Conservation (phyloP, 2,888 invertebrate genomes). For the Dendrolimus pini region DNA sequence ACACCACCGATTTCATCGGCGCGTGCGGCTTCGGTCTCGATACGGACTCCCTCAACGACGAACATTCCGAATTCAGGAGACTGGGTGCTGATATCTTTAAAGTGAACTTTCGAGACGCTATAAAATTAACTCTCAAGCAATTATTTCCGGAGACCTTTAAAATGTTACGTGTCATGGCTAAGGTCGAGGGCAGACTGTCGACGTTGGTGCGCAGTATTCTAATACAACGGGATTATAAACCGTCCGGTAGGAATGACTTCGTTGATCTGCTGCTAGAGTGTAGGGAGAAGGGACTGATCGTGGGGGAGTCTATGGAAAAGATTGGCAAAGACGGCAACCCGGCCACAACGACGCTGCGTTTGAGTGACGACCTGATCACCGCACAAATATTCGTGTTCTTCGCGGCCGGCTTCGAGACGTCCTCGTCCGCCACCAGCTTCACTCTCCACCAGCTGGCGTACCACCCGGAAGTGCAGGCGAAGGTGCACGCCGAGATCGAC, state of each 20-base stretch:
- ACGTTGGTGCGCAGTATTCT: constrained; percentile 38
- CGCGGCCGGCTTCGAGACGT: constrained; percentile 49
- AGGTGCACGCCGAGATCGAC: constrained; percentile 41
- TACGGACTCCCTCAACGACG: constrained; percentile 39
- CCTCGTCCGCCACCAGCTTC: constrained; percentile 45
- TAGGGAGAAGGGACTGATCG: constrained; percentile 32
- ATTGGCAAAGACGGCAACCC: constrained; percentile 33
- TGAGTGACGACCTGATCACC: constrained; percentile 36
- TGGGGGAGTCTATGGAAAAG: constrained; percentile 38
- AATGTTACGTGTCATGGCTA: constrained; percentile 24
- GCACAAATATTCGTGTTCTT: constrained; percentile 50
- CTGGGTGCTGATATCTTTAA: constrained; percentile 38
- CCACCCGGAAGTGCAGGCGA: constrained; percentile 33
- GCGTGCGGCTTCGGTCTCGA: constrained; percentile 51
- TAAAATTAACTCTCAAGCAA: constrained; percentile 31
- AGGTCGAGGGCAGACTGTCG: constrained; percentile 31
- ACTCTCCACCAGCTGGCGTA: constrained; percentile 47
- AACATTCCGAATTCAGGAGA: constrained; percentile 41
- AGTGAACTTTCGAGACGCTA: constrained; percentile 16
- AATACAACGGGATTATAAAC: constrained; percentile 36
- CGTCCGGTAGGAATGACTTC: constrained; percentile 41
- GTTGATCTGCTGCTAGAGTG: constrained; percentile 43
- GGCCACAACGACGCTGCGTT: constrained; percentile 23
- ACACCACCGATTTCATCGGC: constrained; percentile 51
- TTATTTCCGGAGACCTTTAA: constrained; percentile 33